Conservation (phyloP, 2,797 vertebrate genomes). For the Helostoma temminkii region DNA sequence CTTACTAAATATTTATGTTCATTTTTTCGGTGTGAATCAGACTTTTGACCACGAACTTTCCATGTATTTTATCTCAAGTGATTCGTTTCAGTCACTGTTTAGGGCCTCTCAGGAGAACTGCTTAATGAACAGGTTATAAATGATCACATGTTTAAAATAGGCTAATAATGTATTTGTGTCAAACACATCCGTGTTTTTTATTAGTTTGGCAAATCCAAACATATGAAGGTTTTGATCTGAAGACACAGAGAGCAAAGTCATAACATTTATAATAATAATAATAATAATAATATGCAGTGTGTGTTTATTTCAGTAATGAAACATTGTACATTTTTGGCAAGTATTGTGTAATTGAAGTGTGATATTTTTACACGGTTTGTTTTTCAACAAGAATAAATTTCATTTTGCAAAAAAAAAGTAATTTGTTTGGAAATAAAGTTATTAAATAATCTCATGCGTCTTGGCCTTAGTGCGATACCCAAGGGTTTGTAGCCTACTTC, state of each 20-base stretch:
- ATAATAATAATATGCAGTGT: slow-evolving; percentile 85
- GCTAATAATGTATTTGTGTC: slow-evolving; percentile 82
- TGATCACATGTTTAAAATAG: slow-evolving; percentile 82
- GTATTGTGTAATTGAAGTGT: slow-evolving; percentile 95
- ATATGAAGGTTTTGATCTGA: slow-evolving; percentile 88
- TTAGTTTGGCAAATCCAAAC: slow-evolving; percentile 77
- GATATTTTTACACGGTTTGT: slow-evolving; percentile 93
- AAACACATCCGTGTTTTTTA: slow-evolving; percentile 79
- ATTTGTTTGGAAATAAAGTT: slow-evolving; percentile 71
- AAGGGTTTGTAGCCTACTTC: background rate
- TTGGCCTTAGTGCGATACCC: background rate
- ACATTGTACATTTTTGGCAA: slow-evolving; percentile 93
- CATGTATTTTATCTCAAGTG: slow-evolving; percentile 67
- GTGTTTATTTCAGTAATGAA: slow-evolving; percentile 92
- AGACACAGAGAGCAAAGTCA: slow-evolving; percentile 75
- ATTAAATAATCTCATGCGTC: slow-evolving; percentile 32
- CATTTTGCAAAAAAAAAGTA: slow-evolving; percentile 86
- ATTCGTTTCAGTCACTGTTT: slow-evolving; percentile 79
- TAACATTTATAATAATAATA: slow-evolving; percentile 80
- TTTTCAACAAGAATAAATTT: slow-evolving; percentile 93
- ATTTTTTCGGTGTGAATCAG: slow-evolving; percentile 71
- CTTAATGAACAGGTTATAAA: slow-evolving; percentile 78
- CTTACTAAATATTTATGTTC: slow-evolving; percentile 84
- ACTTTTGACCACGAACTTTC: slow-evolving; percentile 66
- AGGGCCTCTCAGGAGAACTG: slow-evolving; percentile 85